phyloP scores from a whole-genome alignment of 2,797 vertebrate genomes.

The Gallinago stenura region DNA sequence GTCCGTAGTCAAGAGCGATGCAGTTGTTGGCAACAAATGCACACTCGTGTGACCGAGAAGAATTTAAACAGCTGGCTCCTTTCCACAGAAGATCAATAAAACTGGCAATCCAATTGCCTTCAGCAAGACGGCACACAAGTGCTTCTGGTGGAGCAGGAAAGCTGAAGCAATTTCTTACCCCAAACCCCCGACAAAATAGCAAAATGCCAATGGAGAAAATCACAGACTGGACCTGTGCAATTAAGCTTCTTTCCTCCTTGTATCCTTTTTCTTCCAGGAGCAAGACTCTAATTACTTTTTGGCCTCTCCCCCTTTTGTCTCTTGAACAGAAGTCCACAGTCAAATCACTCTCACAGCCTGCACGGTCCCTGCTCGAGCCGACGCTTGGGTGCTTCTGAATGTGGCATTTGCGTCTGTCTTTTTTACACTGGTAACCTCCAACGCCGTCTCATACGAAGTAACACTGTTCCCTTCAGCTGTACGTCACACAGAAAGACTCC shows the following conservation, averaged over 20 bases:
- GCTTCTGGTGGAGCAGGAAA: background rate
- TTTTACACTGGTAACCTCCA: fast-evolving
- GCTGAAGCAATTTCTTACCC: background rate
- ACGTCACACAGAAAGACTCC: background rate
- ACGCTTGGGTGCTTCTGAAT: fast-evolving
- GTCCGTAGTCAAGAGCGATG: fast-evolving
- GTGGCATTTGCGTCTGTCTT: fast-evolving
- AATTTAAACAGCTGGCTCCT: slow-evolving; percentile 43
- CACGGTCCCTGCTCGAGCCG: background rate
- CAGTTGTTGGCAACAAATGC: slow-evolving; percentile 19
- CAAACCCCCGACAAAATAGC: background rate
- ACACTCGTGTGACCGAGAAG: fast-evolving
- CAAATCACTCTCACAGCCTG: background rate
- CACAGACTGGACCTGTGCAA: background rate
- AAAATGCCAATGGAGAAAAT: background rate
- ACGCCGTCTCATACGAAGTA: background rate
- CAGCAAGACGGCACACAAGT: fast-evolving
- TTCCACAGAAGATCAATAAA: background rate
- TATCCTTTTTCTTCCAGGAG: background rate
- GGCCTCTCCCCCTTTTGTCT: background rate
- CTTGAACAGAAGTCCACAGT: background rate
- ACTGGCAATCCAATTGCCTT: background rate
- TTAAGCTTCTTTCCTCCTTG: background rate
- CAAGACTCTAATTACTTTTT: background rate
- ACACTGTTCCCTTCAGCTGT: background rate